Evolutionary conservation across 1,140 invertebrate species (phyloP), one percentile per base, ranked within the genome.

Genomic region (Drosophila tani): DNA sequence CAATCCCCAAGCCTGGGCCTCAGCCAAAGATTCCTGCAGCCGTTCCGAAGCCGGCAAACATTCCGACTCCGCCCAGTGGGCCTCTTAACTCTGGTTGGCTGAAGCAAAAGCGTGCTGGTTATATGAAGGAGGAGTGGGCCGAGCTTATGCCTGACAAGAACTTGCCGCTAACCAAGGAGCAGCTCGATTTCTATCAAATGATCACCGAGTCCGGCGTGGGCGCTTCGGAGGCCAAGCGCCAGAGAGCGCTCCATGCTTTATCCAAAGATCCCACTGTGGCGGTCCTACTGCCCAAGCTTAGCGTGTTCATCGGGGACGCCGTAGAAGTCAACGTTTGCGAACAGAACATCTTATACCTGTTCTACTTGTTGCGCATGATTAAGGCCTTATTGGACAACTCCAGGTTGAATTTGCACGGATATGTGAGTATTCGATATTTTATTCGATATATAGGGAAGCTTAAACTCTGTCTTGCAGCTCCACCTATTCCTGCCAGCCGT

Each of bases 281-380:
- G n/a, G 38, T 38, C 9, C 27, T 83, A 12, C 35, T 79, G 15
- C 53, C 65, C 29, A 51, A 24, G 21, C 12, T 83, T 3, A 45
- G 49, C 41, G 3, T 8, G 1, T 83, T 79, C 11, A 75, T 83
- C 15, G 11, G 40, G 9, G 62, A 83, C 5, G 29, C 49, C 5
- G 65, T 79, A 9, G 2, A n/a, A 3, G 11, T 57, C 2, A 76
- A 83, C 53, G 29, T 83, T 9, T 27, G 15, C 3, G 21, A 68
- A 19, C 19, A 60, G 14, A 76, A 71, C n/a, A 19, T 79, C 2
- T 0, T 50, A 12, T 9, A 64, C 2, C 49, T 83, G 2, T 5
- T 83, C 9, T 71, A 71, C 32, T n/a, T 76, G 29, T 57, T 83
- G 81, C 81, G 81, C 0, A 80, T 83, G 75, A 49, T 80, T 1